These are phyloP conservation scores for Temnothorax curvispinosus DNA, from an alignment of 1,140 invertebrate species.

Conservation along the genomic window DNA sequence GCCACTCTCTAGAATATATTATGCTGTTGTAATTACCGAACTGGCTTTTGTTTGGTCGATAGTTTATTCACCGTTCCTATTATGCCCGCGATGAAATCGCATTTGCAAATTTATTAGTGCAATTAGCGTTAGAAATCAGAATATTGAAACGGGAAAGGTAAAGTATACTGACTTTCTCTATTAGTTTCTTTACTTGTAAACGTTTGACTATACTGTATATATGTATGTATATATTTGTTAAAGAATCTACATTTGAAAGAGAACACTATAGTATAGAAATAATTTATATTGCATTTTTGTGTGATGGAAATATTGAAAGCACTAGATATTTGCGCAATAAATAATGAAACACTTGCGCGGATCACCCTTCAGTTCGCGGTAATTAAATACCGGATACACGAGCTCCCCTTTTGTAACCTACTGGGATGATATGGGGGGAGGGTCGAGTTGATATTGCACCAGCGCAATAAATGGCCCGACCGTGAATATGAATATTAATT, in stretches of 20 bases:
- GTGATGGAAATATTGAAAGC: background rate
- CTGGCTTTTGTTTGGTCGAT: conserved; percentile 47
- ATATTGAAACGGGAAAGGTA: background rate
- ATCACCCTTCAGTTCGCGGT: conserved; percentile 80
- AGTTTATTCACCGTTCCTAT: conserved; percentile 40
- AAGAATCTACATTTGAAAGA: background rate
- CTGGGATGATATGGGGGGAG: conserved; percentile 71
- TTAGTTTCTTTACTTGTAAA: background rate
- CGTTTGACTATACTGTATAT: background rate
- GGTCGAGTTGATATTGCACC: conserved; percentile 82
- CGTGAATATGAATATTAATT: conserved; percentile 85
- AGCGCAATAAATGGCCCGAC: conserved; percentile 78
- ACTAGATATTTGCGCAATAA: conserved; percentile 12
- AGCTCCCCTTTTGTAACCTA: conserved; percentile 67
- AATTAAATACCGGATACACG: conserved; percentile 84
- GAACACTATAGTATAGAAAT: background rate
- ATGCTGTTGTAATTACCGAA: conserved; percentile 74
- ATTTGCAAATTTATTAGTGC: conserved; percentile 26
- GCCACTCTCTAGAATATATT: conserved; percentile 65
- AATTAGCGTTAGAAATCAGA: conserved; percentile 14
- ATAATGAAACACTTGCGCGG: conserved; percentile 71
- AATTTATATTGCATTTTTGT: background rate
- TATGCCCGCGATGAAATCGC: background rate
- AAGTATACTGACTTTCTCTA: background rate
- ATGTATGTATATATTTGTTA: background rate